phyloP scores from a whole-genome alignment of 1,140 invertebrate genomes.

The Drosophila ananassae region DNA sequence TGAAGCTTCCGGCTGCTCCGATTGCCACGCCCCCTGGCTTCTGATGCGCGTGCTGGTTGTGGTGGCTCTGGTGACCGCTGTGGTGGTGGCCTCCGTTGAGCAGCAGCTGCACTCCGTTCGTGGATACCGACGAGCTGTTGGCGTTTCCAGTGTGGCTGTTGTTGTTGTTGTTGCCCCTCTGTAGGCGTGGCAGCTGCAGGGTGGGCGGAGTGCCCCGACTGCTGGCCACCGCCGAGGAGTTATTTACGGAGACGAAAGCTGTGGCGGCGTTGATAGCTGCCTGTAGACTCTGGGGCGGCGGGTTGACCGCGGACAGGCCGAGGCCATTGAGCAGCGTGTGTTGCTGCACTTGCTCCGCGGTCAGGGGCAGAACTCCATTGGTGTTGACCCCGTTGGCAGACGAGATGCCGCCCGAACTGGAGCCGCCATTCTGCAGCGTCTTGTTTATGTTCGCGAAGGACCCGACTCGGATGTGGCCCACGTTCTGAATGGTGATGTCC shows the following conservation, averaged over 20 bases:
- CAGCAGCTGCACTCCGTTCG: constrained; percentile 56
- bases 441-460: constrained; percentile 75
- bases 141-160: constrained; percentile 8
- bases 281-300: constrained; percentile 48
- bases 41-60: constrained; percentile 10
- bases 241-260: constrained; percentile 7
- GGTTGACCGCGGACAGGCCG: constrained; percentile 72
- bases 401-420: constrained; percentile 19
- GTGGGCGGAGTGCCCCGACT: constrained; percentile 50
- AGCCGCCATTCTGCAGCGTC: constrained; percentile 58
- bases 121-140: constrained; percentile 2
- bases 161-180: constrained; percentile 46
- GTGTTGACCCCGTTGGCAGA: constrained; percentile 23
- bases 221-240: constrained; percentile 12
- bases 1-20: constrained; percentile 63
- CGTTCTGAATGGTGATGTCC: constrained; percentile 65
- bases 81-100: constrained; percentile 54
- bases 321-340: constrained; percentile 71
- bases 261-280: constrained; percentile 52
- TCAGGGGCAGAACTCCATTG: constrained; percentile 44
- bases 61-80: constrained; percentile 46
- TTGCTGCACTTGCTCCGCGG: constrained; percentile 69
- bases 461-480: constrained; percentile 75
- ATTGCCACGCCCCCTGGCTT: constrained; percentile 42
- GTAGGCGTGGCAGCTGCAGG: constrained; percentile 60